These are phyloP conservation scores for Monomorium pharaonis DNA, from an alignment of 1,140 invertebrate genomes.

Conservation along the genomic window DNA sequence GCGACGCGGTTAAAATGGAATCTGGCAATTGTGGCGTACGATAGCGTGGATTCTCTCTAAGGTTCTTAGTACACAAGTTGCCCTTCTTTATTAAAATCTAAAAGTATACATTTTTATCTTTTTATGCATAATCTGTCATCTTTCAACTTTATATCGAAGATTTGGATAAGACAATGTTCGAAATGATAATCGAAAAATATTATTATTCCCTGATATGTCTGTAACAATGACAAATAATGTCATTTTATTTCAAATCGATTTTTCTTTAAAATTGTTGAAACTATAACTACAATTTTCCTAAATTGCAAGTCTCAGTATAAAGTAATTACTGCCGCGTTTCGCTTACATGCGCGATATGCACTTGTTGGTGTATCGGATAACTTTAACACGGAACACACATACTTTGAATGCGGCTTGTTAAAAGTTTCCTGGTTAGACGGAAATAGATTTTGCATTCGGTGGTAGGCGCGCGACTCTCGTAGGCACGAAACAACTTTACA, in stretches of 20 bases:
- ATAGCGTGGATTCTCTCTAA: not conserved
- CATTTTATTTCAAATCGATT: not conserved
- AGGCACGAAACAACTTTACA: slow-evolving; percentile 60
- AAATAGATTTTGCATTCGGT: slow-evolving; percentile 63
- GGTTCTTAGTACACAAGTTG: not conserved
- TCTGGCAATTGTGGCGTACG: not conserved
- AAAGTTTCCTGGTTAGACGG: slow-evolving; percentile 57
- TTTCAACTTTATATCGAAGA: not conserved
- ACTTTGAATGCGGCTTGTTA: slow-evolving; percentile 56
- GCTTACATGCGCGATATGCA: slow-evolving; percentile 24
- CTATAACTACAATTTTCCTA: slow-evolving; percentile 10
- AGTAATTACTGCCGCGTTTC: slow-evolving; percentile 41
- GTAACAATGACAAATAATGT: not conserved
- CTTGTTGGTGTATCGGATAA: slow-evolving; percentile 38
- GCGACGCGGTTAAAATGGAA: not conserved
- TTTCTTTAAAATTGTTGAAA: not conserved
- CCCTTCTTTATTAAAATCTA: not conserved
- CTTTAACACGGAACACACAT: slow-evolving; percentile 55
- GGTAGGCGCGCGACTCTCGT: slow-evolving; percentile 34
- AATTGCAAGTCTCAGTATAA: not conserved
- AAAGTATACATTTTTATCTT: not conserved
- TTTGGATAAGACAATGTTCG: not conserved
- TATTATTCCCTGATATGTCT: not conserved
- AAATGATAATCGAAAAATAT: not conserved
- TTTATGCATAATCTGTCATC: not conserved